phyloP scores from a whole-genome alignment of 2,797 vertebrate species.

The Galaxias olidus region DNA sequence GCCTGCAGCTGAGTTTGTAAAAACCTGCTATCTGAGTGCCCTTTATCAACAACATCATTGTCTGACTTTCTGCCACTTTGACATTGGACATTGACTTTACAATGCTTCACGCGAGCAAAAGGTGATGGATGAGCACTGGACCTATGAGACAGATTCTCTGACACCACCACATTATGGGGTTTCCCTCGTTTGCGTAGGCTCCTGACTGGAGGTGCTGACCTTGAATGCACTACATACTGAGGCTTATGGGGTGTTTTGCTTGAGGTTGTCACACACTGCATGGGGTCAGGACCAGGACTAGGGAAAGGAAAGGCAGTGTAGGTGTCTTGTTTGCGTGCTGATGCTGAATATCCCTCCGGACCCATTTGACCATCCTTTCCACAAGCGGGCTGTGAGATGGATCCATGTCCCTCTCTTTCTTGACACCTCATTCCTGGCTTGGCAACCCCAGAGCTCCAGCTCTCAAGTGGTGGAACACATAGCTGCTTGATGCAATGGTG shows the following conservation, averaged over 20 bases:
- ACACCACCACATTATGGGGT: neutral
- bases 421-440: constrained; percentile 20
- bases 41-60: constrained; percentile 22
- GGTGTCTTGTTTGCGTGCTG: constrained; percentile 6
- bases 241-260: constrained; percentile 7
- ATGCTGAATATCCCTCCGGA: constrained; percentile 2
- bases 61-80: constrained; percentile 24
- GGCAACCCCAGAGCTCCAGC: constrained; percentile 48
- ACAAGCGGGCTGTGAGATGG: constrained; percentile 8
- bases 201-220: neutral
- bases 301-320: constrained; percentile 19
- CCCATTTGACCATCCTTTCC: constrained; percentile 22
- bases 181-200: neutral
- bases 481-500: constrained; percentile 63
- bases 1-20: constrained; percentile 10
- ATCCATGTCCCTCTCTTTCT: constrained; percentile 1
- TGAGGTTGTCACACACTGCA: constrained; percentile 14
- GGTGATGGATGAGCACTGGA: constrained; percentile 13
- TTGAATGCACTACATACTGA: neutral
- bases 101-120: constrained; percentile 2
- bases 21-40: constrained; percentile 24
- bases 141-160: constrained; percentile 3
- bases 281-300: constrained; percentile 13
- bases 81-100: constrained; percentile 2
- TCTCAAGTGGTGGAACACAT: constrained; percentile 58